Conservation (phyloP, 2,888 invertebrate genomes). For the Rhodophaea formosa region DNA sequence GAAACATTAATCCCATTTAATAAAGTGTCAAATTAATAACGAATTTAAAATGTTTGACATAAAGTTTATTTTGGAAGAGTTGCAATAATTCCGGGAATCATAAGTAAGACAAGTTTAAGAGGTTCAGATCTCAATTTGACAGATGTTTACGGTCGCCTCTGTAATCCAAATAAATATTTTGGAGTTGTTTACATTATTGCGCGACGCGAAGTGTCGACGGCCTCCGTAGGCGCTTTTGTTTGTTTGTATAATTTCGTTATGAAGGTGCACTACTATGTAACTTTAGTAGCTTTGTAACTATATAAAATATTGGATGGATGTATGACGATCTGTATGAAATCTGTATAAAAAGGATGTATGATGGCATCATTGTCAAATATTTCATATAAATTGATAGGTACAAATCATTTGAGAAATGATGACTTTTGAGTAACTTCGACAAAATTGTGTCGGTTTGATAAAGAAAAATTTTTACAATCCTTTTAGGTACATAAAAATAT, state of each 20-base stretch:
- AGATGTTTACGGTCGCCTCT: constrained; percentile 57
- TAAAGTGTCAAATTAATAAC: constrained; percentile 25
- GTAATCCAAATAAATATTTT: constrained; percentile 62
- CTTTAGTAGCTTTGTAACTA: neutral
- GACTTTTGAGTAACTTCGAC: too few relatives aligned
- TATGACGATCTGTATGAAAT: too few relatives aligned
- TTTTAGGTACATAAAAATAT: too few relatives aligned
- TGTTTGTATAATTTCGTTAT: constrained; percentile 48
- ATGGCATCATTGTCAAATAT: too few relatives aligned
- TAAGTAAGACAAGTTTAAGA: constrained; percentile 47
- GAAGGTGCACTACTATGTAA: constrained; percentile 7
- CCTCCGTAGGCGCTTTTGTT: constrained; percentile 25
- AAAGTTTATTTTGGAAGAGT: constrained; percentile 28
- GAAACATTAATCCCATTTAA: constrained; percentile 27
- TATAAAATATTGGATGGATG: neutral
- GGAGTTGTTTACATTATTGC: constrained; percentile 56
- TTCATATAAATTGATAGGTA: too few relatives aligned
- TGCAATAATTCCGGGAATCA: constrained; percentile 22
- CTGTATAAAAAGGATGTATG: too few relatives aligned
- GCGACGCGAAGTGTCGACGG: constrained; percentile 42
- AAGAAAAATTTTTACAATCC: too few relatives aligned
- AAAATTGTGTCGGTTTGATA: too few relatives aligned
- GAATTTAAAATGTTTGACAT: constrained; percentile 20
- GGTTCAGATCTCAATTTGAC: constrained; percentile 53
- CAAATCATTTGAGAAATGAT: too few relatives aligned